Conservation (phyloP, 2,888 invertebrate genomes). For the Caenorhabditis drosophilae region DNA sequence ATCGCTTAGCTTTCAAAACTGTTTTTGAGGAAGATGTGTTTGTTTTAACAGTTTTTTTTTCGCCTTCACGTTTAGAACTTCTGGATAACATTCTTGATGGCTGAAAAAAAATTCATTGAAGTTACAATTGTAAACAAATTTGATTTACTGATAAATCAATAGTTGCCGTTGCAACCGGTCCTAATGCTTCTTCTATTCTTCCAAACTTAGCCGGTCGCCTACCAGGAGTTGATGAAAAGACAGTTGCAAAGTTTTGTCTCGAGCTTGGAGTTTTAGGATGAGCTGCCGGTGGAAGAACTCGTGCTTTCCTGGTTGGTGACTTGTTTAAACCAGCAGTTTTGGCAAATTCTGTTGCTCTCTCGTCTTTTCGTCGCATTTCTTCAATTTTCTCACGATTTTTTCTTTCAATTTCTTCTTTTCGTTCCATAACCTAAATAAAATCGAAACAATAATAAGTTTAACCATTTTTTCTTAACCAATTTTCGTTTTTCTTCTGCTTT, state of each 20-base stretch:
- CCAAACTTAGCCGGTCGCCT: conserved; percentile 17
- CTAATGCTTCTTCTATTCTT: conserved; percentile 2
- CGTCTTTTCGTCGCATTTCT: conserved; percentile 12
- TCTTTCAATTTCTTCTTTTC: conserved; percentile 16
- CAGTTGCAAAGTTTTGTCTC: conserved; percentile 9
- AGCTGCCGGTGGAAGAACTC: neutral
- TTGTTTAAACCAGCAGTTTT: conserved; percentile 7
- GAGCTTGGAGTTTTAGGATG: neutral
- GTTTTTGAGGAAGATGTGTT: no score
- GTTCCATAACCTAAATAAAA: no score
- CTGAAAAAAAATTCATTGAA: conserved; percentile 10
- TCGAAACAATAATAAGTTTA: no score
- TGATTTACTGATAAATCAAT: conserved; percentile 13
- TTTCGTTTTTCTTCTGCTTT: conserved; percentile 10
- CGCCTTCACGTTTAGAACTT: neutral
- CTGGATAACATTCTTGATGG: conserved; percentile 11
- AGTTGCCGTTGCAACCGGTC: conserved; percentile 9
- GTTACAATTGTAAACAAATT: neutral
- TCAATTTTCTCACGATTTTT: conserved; percentile 10
- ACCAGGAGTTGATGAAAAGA: conserved; percentile 10
- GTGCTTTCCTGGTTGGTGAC: neutral
- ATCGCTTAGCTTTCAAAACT: neutral
- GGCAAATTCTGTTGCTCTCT: conserved; percentile 7
- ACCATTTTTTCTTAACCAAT: no score
- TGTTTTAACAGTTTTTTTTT: neutral